Evolutionary conservation across 23 tunicate species (phyloP).

Genomic region (Ascidia mentula): DNA sequence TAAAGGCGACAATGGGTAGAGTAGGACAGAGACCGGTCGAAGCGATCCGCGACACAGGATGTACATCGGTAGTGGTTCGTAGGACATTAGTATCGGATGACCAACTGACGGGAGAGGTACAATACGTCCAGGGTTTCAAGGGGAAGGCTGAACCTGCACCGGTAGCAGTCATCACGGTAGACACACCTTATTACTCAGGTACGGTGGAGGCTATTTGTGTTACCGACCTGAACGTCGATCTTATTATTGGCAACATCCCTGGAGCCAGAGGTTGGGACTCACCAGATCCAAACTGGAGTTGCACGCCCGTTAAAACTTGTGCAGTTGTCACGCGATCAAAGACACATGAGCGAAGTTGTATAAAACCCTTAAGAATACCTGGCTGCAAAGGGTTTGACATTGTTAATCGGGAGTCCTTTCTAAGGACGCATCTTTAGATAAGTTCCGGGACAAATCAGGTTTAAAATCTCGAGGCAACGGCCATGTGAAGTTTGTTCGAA

Average conservation of each 20-base stretch:
- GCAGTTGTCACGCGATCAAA: background rate
- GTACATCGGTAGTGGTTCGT: background rate
- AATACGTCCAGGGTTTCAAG: too few relatives aligned
- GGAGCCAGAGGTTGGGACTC: background rate
- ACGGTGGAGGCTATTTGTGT: conserved; percentile 2
- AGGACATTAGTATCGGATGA: background rate
- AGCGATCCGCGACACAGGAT: background rate
- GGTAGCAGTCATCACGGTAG: background rate
- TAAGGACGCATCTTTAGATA: background rate
- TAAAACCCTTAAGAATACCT: background rate
- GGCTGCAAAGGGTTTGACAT: background rate
- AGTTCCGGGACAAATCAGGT: background rate
- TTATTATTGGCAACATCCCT: background rate
- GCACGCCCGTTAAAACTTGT: background rate
- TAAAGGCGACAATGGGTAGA: background rate
- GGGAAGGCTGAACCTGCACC: background rate
- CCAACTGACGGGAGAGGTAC: conserved; percentile 1
- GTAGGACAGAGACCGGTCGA: too few relatives aligned
- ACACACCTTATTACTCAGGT: too few relatives aligned
- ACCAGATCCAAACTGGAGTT: background rate
- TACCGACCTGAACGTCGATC: background rate
- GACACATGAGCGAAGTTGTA: background rate
- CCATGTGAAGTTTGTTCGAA: too few relatives aligned
- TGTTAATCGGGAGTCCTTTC: background rate
- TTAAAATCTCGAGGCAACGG: background rate